These are phyloP conservation scores for Drosophila ananassae DNA, from an alignment of 1,140 invertebrate genomes.

Conservation along the genomic window DNA sequence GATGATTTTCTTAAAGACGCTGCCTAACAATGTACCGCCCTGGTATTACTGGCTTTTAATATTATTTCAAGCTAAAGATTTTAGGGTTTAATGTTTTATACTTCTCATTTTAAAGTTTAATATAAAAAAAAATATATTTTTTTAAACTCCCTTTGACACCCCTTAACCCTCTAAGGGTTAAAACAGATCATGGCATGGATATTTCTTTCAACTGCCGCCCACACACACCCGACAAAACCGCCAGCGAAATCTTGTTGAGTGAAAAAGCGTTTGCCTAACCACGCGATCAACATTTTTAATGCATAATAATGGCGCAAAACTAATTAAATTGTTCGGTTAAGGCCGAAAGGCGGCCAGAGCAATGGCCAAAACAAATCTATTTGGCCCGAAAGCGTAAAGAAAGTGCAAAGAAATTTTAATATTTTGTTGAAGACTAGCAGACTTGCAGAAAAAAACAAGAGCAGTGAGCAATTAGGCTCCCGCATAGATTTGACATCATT, in stretches of 20 bases:
- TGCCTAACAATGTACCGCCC: too few species aligned
- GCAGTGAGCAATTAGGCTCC: slow-evolving; percentile 20
- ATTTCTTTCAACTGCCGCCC: slow-evolving; percentile 17
- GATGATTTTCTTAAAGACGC: too few species aligned
- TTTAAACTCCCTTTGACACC: too few species aligned
- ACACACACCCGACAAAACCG: slow-evolving; percentile 11
- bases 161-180: not conserved
- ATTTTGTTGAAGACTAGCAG: too few species aligned
- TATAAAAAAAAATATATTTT: too few species aligned
- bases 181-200: not conserved
- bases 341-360: slow-evolving; percentile 12
- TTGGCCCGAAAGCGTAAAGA: slow-evolving; percentile 21
- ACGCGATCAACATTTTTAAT: slow-evolving; percentile 66
- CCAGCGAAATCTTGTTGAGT: slow-evolving; percentile 41
- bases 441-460: not conserved
- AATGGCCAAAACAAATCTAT: slow-evolving; percentile 25
- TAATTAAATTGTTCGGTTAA: slow-evolving; percentile 48
- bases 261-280: slow-evolving; percentile 56
- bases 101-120: too few species aligned
- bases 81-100: too few species aligned
- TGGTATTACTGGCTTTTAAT: too few species aligned
- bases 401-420: not conserved
- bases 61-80: too few species aligned
- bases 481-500: slow-evolving; percentile 39
- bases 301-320: slow-evolving; percentile 60